Percentiles rank a stretch among this genome's conserved stretches.
Conservation (phyloP, 37 sponge, comb jelly and placozoan species). For the Halisarca cf. caerulea region DNA sequence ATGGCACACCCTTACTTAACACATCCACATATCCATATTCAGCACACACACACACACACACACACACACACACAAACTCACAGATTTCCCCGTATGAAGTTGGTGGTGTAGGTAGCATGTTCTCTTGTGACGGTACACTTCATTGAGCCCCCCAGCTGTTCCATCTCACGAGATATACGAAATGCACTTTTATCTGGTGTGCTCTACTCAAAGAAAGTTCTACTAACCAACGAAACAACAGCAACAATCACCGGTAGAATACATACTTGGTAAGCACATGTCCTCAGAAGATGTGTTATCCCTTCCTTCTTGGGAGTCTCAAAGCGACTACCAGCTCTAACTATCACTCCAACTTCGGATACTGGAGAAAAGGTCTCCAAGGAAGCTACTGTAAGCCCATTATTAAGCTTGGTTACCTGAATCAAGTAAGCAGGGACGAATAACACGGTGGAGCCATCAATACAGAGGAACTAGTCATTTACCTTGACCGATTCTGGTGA, state of each 20-base stretch:
- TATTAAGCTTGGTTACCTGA: conserved; percentile 64
- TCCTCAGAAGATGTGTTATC: conserved; percentile 74
- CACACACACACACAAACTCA: conserved; percentile 19
- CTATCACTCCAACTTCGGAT: conserved; percentile 45
- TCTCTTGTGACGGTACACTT: conserved; percentile 67
- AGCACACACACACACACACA: too few species aligned
- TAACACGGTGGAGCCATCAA: too few species aligned
- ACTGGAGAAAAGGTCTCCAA: conserved; percentile 54
- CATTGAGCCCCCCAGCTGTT: conserved; percentile 56
- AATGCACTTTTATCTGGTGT: conserved; percentile 60
- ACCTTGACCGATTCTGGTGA: not conserved
- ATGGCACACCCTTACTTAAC: too few species aligned
- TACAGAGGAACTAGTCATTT: not conserved
- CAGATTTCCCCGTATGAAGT: conserved; percentile 55
- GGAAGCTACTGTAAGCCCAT: conserved; percentile 80
- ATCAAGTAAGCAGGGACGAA: too few species aligned
- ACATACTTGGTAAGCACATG: conserved; percentile 74
- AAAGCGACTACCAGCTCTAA: conserved; percentile 81
- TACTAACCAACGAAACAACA: not conserved
- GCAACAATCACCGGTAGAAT: not conserved
- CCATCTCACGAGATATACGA: conserved; percentile 65
- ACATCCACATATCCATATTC: too few species aligned
- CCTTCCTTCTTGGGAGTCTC: conserved; percentile 70
- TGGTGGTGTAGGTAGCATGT: conserved; percentile 46
- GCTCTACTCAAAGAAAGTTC: conserved; percentile 33